These are phyloP conservation scores for Chelon auratus DNA, from an alignment of 2,797 vertebrate genomes.

Conservation along the genomic window DNA sequence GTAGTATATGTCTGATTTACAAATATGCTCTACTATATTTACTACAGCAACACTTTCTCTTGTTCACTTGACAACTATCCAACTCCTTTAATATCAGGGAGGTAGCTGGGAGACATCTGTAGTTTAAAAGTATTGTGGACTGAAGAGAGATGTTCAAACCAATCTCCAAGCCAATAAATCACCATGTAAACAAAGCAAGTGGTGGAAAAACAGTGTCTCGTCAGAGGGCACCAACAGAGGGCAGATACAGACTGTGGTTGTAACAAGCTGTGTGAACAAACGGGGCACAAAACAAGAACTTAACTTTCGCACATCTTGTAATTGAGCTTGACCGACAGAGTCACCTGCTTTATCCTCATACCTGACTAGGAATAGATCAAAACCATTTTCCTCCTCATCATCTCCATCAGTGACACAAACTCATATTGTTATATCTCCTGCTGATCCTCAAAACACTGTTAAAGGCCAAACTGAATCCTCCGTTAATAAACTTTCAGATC, in stretches of 20 bases:
- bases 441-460: neutral
- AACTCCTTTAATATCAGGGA: neutral
- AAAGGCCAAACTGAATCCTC: neutral
- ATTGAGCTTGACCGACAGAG: conserved; percentile 26
- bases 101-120: conserved; percentile 25
- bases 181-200: conserved; percentile 50
- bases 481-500: neutral
- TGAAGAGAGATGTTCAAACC: conserved; percentile 36
- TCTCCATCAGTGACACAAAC: conserved; percentile 2
- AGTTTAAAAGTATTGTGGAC: conserved; percentile 33
- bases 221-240: conserved; percentile 36
- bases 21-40: neutral
- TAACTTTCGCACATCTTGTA: conserved; percentile 23
- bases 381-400: conserved; percentile 8
- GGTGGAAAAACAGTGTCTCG: conserved; percentile 13
- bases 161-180: conserved; percentile 47
- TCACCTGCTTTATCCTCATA: conserved; percentile 31
- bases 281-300: conserved; percentile 30
- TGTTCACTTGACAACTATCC: neutral
- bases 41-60: conserved; percentile 1
- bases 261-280: conserved; percentile 34
- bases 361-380: conserved; percentile 27
- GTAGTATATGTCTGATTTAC: neutral
- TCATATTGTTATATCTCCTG: conserved; percentile 10
- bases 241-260: conserved; percentile 33